Conservation (phyloP, 2,888 invertebrate species). For the Eumacrocentrus americanus region DNA sequence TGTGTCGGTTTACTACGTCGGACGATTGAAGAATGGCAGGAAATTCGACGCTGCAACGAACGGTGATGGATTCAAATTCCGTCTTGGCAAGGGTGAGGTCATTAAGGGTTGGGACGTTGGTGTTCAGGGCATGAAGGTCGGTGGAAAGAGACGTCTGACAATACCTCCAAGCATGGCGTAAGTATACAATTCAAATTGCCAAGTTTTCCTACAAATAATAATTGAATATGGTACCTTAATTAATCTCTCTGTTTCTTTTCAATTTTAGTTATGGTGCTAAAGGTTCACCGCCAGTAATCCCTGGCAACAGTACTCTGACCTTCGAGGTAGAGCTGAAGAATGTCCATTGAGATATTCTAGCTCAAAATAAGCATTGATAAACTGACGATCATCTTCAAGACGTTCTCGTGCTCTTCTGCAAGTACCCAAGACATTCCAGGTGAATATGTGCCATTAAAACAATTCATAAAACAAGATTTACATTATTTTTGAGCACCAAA, state of each 20-base stretch:
- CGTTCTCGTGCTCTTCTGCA: neutral
- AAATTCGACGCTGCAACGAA: conserved; percentile 79
- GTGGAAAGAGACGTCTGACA: conserved; percentile 84
- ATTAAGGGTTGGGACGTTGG: conserved; percentile 92
- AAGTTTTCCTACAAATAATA: neutral
- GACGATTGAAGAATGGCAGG: conserved; percentile 84
- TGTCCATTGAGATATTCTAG: conserved; percentile 65
- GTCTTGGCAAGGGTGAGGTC: conserved; percentile 83
- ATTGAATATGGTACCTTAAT: neutral
- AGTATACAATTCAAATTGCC: conserved; percentile 58
- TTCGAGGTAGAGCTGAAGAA: conserved; percentile 91
- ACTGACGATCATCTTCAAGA: conserved; percentile 2
- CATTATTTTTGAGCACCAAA: neutral
- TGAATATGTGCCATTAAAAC: conserved; percentile 9
- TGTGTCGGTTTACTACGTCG: conserved; percentile 82
- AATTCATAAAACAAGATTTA: neutral
- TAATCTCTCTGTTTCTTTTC: neutral
- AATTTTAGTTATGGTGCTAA: conserved; percentile 72
- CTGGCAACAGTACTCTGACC: conserved; percentile 83
- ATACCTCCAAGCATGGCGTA: conserved; percentile 88
- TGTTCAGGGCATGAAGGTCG: conserved; percentile 90
- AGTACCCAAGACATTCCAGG: neutral
- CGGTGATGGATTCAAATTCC: conserved; percentile 86
- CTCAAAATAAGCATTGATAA: conserved; percentile 8
- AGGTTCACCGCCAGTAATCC: conserved; percentile 85